Percentiles rank a stretch among this genome's conserved stretches.
Evolutionary conservation across 2,797 vertebrate species (phyloP).

Genomic region (Coregonus sp.): DNA sequence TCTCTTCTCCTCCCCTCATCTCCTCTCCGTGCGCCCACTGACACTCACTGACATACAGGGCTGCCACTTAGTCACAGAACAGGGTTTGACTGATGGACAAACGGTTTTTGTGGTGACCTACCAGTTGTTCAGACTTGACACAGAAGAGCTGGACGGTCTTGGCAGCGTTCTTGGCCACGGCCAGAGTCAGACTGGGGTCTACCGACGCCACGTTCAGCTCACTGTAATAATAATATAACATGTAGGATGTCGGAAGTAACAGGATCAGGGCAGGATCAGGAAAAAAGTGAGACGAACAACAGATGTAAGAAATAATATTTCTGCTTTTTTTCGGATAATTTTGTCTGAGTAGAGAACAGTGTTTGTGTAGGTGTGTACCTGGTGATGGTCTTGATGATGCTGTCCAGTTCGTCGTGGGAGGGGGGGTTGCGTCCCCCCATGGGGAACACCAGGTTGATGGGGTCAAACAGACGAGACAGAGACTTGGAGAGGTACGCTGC

Average conservation of each 20-base stretch:
- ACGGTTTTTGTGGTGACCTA: constrained; percentile 64
- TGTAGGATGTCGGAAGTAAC: too few species aligned
- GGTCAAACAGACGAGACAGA: constrained; percentile 94
- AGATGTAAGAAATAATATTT: not conserved
- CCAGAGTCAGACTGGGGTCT: constrained; percentile 84
- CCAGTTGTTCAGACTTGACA: constrained; percentile 96
- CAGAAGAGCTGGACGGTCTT: constrained; percentile 94
- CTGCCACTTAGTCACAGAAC: not conserved
- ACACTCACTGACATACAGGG: not conserved
- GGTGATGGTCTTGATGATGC: constrained; percentile 93
- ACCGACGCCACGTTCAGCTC: constrained; percentile 93
- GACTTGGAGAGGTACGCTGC: constrained; percentile 98
- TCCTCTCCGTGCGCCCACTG: not conserved
- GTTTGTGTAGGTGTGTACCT: constrained; percentile 71
- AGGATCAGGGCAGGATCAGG: too few species aligned
- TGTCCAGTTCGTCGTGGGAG: constrained; percentile 90
- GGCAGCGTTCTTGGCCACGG: constrained; percentile 91
- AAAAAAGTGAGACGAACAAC: not conserved
- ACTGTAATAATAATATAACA: constrained; percentile 59
- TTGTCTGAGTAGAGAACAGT: not conserved
- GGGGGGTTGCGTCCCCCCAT: constrained; percentile 90
- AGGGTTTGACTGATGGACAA: too few species aligned
- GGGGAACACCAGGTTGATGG: constrained; percentile 97
- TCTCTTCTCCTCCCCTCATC: not conserved
- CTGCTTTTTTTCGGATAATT: not conserved